A percentile compares a stretch with the other conserved stretches of the same genome.
phyloP scores from a whole-genome alignment of 2,888 invertebrate species.

The Amiota minor region DNA sequence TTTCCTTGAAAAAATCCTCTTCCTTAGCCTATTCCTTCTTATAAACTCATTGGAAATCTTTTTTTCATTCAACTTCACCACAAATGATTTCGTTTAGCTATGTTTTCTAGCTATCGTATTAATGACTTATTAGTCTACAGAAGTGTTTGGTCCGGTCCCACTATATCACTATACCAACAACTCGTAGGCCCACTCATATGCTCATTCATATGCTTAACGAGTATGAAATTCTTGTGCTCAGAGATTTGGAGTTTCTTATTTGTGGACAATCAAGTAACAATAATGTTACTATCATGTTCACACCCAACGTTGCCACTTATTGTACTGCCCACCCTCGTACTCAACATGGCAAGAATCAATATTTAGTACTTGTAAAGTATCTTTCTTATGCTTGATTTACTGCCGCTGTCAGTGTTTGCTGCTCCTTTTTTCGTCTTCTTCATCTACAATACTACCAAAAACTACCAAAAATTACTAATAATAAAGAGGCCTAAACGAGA shows the following conservation, averaged over 20 bases:
- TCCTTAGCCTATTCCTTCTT: background rate
- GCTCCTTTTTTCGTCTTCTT: background rate
- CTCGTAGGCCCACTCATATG: background rate
- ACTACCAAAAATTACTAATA: constrained; percentile 13
- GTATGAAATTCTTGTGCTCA: background rate
- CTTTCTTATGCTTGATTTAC: constrained; percentile 43
- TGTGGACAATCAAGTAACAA: constrained; percentile 8
- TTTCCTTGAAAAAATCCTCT: constrained; percentile 25
- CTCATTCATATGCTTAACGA: constrained; percentile 10
- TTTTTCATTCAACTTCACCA: no score
- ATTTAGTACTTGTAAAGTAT: constrained; percentile 26
- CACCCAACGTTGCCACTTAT: background rate
- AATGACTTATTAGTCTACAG: no score
- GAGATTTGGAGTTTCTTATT: constrained; percentile 8
- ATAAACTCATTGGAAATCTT: background rate
- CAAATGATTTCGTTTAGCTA: no score
- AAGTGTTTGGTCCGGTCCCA: background rate
- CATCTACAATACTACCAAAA: background rate
- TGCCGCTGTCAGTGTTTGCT: constrained; percentile 17
- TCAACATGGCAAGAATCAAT: constrained; percentile 5
- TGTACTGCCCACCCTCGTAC: background rate
- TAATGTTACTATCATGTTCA: constrained; percentile 11
- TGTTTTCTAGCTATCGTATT: no score
- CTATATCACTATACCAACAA: no score
- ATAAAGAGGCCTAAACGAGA: background rate